Evolutionary conservation across 1,140 invertebrate species (phyloP), one percentile per base, ranked within the genome.

Genomic region (Drosophila bocqueti): DNA sequence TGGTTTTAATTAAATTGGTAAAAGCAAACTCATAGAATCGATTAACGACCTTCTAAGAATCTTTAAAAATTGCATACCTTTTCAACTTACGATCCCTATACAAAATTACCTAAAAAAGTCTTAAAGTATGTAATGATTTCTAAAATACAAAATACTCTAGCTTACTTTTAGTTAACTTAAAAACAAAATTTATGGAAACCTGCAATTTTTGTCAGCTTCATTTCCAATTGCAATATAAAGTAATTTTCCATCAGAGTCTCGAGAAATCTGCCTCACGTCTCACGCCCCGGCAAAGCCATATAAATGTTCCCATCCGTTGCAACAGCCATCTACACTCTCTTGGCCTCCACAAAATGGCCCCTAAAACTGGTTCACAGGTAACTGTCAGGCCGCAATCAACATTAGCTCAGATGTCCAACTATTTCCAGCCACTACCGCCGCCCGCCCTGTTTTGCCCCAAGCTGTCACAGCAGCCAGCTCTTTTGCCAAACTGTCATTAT

Each of bases 401-500:
- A 73, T 73, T 73, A 73, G 69, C 69, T 73, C 69, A 52, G 67
- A 42, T 59, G 67, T 72, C 67, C 65, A 72, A 47, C 43, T 66
- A 59, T 60, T 42, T 29, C 46, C 58, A 16, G 34, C 29, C 50
- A 47, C 18, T 34, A 40, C 46, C 36, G 43, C 10, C 34, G 8
- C 43, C 43, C 11, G 36, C 11, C 54, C 52, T 54, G 52, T 38
- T 24, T 45, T 26, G 63, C 57, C 55, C 57, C 46, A 68, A 72
- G 72, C 68, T 87, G 84, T 83, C 83, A 89, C 81, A 83, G 84
- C 76, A 87, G 76, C 80, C 76, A 86, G 65, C 73, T 75, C 81
- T 78, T 78, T 78, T 73, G 78, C 69, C 71, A 84, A 87, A 87
- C 84, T 87, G 84, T 87, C 84, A 87, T 87, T 87, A 87, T 87